Conservation (phyloP, 2,888 invertebrate species). For the Acronicta alni region DNA sequence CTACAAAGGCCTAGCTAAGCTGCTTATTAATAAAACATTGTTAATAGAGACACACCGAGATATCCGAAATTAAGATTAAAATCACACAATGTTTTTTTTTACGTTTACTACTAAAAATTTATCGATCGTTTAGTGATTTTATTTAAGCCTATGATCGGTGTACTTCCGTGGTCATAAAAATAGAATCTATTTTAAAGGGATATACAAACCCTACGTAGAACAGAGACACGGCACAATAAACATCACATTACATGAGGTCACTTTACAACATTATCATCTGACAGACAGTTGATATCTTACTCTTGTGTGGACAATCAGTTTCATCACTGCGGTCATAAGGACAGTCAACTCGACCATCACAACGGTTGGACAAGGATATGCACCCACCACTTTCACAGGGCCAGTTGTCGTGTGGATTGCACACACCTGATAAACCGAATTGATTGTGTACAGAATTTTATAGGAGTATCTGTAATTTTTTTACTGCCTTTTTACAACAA, state of each 20-base stretch:
- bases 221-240: neutral
- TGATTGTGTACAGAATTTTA: conserved; percentile 6
- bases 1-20: no score
- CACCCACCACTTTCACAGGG: conserved; percentile 95
- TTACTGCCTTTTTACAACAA: no score
- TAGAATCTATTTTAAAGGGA: no score
- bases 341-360: conserved; percentile 94
- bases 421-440: conserved; percentile 67
- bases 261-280: neutral
- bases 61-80: no score
- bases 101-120: no score
- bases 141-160: conserved; percentile 79
- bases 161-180: no score
- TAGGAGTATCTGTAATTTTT: no score
- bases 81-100: no score
- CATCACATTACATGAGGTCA: neutral
- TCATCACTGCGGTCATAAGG: conserved; percentile 95
- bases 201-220: conserved; percentile 60
- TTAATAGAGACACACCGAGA: no score
- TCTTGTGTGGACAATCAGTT: conserved; percentile 91
- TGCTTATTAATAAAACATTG: no score
- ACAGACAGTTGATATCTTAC: conserved; percentile 73
- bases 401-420: conserved; percentile 86
- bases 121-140: no score
- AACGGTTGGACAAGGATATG: conserved; percentile 90